These are phyloP conservation scores for Scaptomyza parva DNA, from an alignment of 2,888 invertebrate species.

Conservation along the genomic window DNA sequence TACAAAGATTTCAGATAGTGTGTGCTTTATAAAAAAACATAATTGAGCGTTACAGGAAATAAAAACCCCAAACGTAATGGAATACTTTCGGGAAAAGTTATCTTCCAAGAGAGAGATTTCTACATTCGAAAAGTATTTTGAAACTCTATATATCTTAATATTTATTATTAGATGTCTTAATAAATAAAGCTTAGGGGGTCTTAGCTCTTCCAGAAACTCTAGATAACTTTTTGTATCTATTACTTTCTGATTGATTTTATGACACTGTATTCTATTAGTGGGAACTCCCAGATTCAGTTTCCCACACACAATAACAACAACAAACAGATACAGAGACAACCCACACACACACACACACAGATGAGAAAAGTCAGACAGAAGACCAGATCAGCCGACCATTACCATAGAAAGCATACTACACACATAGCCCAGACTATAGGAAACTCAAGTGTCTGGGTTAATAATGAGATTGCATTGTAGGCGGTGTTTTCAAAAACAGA, in stretches of 20 bases:
- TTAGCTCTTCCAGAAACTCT: neutral
- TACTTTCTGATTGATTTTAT: conserved; percentile 14
- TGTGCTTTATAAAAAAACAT: conserved; percentile 17
- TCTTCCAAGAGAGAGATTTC: neutral
- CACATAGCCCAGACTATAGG: conserved; percentile 34
- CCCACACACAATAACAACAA: conserved; percentile 36
- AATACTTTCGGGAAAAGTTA: neutral
- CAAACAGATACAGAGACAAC: conserved; percentile 10
- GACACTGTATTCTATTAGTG: conserved; percentile 19
- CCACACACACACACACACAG: conserved; percentile 6
- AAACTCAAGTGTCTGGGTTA: conserved; percentile 68
- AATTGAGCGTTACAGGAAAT: conserved; percentile 15
- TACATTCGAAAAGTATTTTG: neutral
- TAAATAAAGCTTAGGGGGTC: neutral
- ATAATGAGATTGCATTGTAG: conserved; percentile 72
- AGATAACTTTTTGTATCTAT: neutral
- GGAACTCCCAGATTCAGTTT: conserved; percentile 44
- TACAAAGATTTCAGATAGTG: conserved; percentile 25
- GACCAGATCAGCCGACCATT: conserved; percentile 23
- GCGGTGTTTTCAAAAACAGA: conserved; percentile 50
- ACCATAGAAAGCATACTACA: conserved; percentile 24
- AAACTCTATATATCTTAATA: neutral
- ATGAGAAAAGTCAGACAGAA: conserved; percentile 11
- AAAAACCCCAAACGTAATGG: neutral
- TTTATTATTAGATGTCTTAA: neutral